Evolutionary conservation across 37 sponge, comb jelly and placozoan species (phyloP).

Genomic region (Mnemiopsis leidyi): DNA sequence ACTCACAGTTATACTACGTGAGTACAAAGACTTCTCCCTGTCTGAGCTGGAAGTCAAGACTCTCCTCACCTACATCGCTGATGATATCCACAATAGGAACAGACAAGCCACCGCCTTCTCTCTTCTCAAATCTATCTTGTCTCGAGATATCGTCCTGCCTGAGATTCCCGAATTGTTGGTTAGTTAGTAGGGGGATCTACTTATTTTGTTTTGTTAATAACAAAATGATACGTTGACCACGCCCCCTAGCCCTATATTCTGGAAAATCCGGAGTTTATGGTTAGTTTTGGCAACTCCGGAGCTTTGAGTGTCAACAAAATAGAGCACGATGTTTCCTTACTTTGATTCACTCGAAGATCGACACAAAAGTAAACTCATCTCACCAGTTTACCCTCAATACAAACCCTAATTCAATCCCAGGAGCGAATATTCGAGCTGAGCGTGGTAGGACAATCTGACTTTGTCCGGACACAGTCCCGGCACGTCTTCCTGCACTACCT

Average conservation of each 20-base stretch:
- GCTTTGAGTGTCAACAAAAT: too few species aligned
- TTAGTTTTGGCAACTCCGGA: too few species aligned
- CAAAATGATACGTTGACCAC: too few species aligned
- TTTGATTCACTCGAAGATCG: too few species aligned
- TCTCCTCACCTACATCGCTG: slow-evolving; percentile 31
- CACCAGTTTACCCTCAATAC: too few species aligned
- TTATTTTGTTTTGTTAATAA: too few species aligned
- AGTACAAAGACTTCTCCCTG: slow-evolving; percentile 42
- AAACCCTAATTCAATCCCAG: too few species aligned
- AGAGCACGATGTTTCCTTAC: too few species aligned
- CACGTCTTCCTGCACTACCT: slow-evolving; percentile 54
- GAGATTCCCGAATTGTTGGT: slow-evolving; percentile 2
- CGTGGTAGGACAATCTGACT: slow-evolving; percentile 31
- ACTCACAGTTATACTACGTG: slow-evolving; percentile 32
- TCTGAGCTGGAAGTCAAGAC: not conserved
- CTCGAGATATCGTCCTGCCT: slow-evolving; percentile 8
- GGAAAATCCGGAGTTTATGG: too few species aligned
- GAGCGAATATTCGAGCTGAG: slow-evolving; percentile 48
- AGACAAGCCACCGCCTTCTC: slow-evolving; percentile 57
- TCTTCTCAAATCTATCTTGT: slow-evolving; percentile 48
- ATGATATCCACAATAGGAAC: slow-evolving; percentile 61
- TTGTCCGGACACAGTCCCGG: slow-evolving; percentile 27
- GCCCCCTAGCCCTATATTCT: too few species aligned
- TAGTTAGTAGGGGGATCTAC: too few species aligned
- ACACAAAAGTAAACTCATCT: too few species aligned